phyloP scores from a whole-genome alignment of 2,113 vertebrate genomes.

The Syngnathus typhle region DNA sequence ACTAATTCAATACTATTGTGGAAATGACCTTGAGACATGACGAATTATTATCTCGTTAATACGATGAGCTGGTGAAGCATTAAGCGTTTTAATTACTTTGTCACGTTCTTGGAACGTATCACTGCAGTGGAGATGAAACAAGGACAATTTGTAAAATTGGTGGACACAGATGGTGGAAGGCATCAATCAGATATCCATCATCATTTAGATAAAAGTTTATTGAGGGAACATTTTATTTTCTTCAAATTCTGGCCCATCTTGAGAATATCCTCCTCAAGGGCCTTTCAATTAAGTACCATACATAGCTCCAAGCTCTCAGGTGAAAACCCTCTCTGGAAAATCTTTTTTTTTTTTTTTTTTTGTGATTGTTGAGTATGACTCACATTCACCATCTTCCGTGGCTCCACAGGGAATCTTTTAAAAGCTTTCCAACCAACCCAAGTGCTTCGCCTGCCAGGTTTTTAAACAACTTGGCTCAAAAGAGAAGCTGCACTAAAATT shows the following conservation, averaged over 20 bases:
- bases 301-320: not conserved
- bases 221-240: too few relatives aligned
- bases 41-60: slow-evolving; percentile 24
- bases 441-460: not conserved
- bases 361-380: not conserved
- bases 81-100: slow-evolving; percentile 9
- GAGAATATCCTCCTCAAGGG: not conserved
- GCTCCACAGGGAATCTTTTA: not conserved
- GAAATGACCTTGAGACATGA: slow-evolving; percentile 51
- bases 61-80: slow-evolving; percentile 6
- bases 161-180: not conserved
- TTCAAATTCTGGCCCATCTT: too few relatives aligned
- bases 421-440: not conserved
- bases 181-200: too few relatives aligned
- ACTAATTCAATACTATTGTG: slow-evolving; percentile 42
- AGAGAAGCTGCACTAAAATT: not conserved
- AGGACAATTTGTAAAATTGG: not conserved
- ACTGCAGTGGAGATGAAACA: not conserved
- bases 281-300: not conserved
- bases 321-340: not conserved
- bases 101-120: slow-evolving; percentile 1
- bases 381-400: not conserved
- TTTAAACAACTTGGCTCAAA: not conserved
- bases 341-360: not conserved
- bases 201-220: too few relatives aligned